Percentiles rank a stretch among this genome's conserved stretches.
phyloP scores from a whole-genome alignment of 2,113 vertebrate species.

The Platanista minor region DNA sequence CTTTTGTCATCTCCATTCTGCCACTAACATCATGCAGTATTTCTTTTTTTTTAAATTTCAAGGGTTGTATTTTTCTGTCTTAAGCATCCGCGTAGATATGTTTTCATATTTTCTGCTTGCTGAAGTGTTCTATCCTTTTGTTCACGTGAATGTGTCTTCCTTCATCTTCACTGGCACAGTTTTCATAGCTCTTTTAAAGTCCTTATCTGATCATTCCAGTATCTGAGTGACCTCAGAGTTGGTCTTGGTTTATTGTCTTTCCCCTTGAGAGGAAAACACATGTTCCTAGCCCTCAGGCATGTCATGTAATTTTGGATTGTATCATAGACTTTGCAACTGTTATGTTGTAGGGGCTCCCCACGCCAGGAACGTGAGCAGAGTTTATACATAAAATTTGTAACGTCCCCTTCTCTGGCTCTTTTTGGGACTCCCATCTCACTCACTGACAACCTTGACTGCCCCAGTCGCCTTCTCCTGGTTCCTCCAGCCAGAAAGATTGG shows the following conservation, averaged over 20 bases:
- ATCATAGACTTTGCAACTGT: fast-evolving
- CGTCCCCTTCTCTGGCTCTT: no score
- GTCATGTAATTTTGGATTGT: fast-evolving
- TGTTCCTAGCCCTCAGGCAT: fast-evolving
- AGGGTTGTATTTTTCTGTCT: background rate
- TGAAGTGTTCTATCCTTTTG: background rate
- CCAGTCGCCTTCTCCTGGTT: background rate
- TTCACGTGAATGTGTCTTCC: background rate
- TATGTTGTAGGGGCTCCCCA: fast-evolving
- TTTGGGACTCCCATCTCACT: background rate
- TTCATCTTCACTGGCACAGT: background rate
- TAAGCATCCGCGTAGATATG: background rate
- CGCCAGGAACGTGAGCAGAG: background rate
- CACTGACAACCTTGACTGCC: background rate
- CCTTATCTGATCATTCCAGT: no score
- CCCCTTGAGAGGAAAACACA: background rate
- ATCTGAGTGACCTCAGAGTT: background rate
- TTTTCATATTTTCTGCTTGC: background rate
- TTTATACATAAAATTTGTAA: fast-evolving
- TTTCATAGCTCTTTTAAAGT: background rate
- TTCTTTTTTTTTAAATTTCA: background rate
- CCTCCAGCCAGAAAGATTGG: background rate
- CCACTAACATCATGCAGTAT: background rate
- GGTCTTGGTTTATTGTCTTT: background rate
- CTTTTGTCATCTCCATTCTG: background rate